Evolutionary conservation across 2,888 invertebrate species (phyloP).

Genomic region (Nematopogon swammerdamellus): DNA sequence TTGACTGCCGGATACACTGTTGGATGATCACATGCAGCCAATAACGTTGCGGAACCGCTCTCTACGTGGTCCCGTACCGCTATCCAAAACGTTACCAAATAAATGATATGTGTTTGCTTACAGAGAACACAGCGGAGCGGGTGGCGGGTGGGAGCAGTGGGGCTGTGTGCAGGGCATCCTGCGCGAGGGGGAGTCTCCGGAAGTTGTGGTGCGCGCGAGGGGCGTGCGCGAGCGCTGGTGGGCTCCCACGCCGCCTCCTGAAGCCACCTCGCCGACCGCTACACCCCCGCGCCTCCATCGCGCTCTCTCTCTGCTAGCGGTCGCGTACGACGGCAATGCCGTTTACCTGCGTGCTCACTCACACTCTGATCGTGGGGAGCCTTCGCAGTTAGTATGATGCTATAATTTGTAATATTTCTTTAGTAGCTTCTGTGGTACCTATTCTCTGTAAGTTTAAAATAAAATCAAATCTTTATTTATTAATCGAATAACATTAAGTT

Average conservation of each 20-base stretch:
- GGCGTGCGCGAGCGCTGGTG: constrained; percentile 47
- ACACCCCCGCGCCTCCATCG: constrained; percentile 23
- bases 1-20: no score
- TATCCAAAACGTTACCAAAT: no score
- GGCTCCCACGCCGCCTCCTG: no score
- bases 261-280: background rate
- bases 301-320: constrained; percentile 29
- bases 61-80: no score
- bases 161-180: constrained; percentile 60
- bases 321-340: constrained; percentile 53
- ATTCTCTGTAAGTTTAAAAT: no score
- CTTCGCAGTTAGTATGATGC: constrained; percentile 60
- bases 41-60: no score
- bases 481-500: no score
- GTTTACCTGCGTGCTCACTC: constrained; percentile 52
- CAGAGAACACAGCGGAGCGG: constrained; percentile 29
- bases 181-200: constrained; percentile 34
- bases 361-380: constrained; percentile 34
- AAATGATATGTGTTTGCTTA: no score
- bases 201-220: constrained; percentile 42
- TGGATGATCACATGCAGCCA: no score
- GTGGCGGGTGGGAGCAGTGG: constrained; percentile 60
- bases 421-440: no score
- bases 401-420: no score
- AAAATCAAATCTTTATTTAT: no score